Conservation (phyloP, 2,797 vertebrate genomes). For the Ataeniobius toweri region DNA sequence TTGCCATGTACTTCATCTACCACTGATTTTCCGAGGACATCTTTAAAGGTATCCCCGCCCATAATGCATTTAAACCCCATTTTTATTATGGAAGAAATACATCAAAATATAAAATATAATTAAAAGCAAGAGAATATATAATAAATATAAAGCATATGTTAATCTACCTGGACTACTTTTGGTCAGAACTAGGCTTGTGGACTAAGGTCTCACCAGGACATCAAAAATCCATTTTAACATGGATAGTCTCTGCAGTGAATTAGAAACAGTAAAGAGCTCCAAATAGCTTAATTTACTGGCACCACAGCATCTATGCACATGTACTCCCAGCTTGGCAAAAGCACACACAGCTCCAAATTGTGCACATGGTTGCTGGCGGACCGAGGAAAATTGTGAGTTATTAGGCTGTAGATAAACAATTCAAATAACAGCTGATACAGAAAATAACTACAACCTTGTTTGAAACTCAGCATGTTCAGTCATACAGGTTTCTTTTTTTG, state of each 20-base stretch:
- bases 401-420: too few relatives aligned
- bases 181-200: not conserved
- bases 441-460: not conserved
- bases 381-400: too few relatives aligned
- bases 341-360: not conserved
- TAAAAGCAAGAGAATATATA: not conserved
- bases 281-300: not conserved
- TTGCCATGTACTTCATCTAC: not conserved
- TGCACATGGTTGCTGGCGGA: too few relatives aligned
- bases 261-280: not conserved
- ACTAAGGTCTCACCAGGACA: not conserved
- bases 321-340: not conserved
- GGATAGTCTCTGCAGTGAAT: not conserved
- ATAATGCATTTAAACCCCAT: not conserved
- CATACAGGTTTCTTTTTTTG: too few relatives aligned
- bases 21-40: not conserved
- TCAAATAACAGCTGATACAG: not conserved
- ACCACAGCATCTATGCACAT: not conserved
- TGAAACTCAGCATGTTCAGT: not conserved
- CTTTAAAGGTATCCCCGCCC: not conserved
- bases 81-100: not conserved
- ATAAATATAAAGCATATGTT: not conserved
- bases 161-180: too few relatives aligned
- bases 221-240: not conserved
- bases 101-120: not conserved